Evolutionary conservation across 1,140 invertebrate species (phyloP).

Genomic region (Radopholus similis): DNA sequence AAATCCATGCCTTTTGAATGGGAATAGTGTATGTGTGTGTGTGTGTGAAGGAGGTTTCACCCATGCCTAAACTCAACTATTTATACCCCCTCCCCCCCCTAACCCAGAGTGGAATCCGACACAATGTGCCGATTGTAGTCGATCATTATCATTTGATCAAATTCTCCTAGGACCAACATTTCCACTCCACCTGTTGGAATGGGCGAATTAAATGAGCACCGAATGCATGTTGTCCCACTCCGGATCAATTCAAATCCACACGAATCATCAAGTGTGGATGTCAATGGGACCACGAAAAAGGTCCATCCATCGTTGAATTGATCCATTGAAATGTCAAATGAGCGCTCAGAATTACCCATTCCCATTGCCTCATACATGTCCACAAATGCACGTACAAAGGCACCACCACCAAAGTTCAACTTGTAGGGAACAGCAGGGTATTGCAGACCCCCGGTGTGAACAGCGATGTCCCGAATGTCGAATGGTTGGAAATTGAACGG

Average conservation of each 20-base stretch:
- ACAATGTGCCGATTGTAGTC: conserved; percentile 16
- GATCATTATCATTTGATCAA: conserved; percentile 32
- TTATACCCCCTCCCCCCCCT: neutral
- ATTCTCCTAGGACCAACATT: conserved; percentile 18
- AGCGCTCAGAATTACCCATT: conserved; percentile 2
- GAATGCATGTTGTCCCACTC: conserved; percentile 11
- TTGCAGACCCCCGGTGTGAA: neutral
- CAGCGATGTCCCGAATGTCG: conserved; percentile 4
- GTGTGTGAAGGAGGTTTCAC: neutral
- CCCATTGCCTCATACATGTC: conserved; percentile 25
- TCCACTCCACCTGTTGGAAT: conserved; percentile 15
- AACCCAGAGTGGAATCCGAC: conserved; percentile 7
- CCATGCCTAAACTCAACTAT: neutral
- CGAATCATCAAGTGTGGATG: conserved; percentile 12
- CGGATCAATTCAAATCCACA: conserved; percentile 20
- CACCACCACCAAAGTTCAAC: conserved; percentile 11
- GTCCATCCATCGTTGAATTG: conserved; percentile 19
- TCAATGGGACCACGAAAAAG: conserved; percentile 10
- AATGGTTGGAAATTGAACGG: conserved; percentile 26
- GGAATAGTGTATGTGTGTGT: neutral
- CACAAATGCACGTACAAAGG: conserved; percentile 22
- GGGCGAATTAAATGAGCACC: neutral
- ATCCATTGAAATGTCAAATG: conserved; percentile 16
- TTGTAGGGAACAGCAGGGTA: conserved; percentile 18
- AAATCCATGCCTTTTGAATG: neutral